Evolutionary conservation across 2,113 vertebrate species (phyloP).

Genomic region (Columba livia): DNA sequence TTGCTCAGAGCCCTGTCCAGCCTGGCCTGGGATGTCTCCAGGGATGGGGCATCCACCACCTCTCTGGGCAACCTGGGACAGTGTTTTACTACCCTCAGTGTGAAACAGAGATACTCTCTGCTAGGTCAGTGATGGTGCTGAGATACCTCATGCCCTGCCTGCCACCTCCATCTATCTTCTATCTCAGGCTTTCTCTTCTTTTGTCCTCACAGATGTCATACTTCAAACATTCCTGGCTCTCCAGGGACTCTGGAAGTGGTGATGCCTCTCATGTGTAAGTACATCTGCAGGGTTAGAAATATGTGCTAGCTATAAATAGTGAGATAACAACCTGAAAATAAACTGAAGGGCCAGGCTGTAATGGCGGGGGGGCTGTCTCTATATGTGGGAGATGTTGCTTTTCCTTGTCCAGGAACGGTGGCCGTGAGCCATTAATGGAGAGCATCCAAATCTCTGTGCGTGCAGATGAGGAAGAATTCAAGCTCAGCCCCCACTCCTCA

Average conservation of each 20-base stretch:
- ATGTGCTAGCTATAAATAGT: background rate
- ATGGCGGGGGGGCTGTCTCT: background rate
- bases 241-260: rapidly evolving
- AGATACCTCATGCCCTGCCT: background rate
- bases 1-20: too few species aligned
- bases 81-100: too few species aligned
- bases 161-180: background rate
- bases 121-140: background rate
- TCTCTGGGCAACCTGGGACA: too few species aligned
- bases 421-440: background rate
- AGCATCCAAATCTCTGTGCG: background rate
- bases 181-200: background rate
- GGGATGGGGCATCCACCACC: too few species aligned
- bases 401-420: background rate
- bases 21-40: too few species aligned
- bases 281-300: background rate
- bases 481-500: background rate
- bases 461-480: background rate
- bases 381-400: background rate
- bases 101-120: background rate
- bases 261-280: background rate
- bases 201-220: background rate
- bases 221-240: background rate
- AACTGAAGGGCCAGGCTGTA: background rate
- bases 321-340: background rate